Conservation (phyloP, 2,888 invertebrate species). For the Pandemis cinnamomeana region DNA sequence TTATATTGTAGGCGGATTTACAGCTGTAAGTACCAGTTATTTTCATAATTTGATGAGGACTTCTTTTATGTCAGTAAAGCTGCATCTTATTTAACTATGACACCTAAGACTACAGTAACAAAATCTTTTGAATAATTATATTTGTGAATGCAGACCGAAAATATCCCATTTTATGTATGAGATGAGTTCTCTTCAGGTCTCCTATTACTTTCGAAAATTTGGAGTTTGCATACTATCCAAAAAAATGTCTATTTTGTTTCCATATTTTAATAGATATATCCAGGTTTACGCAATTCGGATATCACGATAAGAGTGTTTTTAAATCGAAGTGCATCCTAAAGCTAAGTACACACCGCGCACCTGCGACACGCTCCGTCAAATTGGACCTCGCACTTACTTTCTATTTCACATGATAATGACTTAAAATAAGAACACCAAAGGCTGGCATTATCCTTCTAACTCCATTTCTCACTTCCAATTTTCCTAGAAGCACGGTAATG, state of each 20-base stretch:
- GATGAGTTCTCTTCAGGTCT: no score
- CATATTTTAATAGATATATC: not conserved
- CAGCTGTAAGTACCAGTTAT: conserved; percentile 10
- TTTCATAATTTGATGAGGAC: conserved; percentile 16
- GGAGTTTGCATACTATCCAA: not conserved
- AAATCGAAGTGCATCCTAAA: conserved; percentile 13
- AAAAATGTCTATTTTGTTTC: no score
- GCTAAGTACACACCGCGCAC: conserved; percentile 22
- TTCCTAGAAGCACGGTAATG: conserved; percentile 80
- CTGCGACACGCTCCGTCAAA: conserved; percentile 23
- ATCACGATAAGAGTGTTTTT: not conserved
- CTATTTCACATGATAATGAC: conserved; percentile 44
- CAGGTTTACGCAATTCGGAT: not conserved
- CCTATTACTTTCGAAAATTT: not conserved
- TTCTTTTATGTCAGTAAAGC: not conserved
- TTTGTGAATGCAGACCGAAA: no score
- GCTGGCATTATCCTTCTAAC: conserved; percentile 75
- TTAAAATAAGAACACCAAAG: conserved; percentile 53
- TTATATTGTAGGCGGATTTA: conserved; percentile 35
- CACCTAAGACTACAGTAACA: not conserved
- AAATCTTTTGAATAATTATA: no score
- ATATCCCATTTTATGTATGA: no score
- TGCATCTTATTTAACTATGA: not conserved
- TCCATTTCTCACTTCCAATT: conserved; percentile 80
- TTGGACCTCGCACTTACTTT: conserved; percentile 33